A percentile compares a stretch with the other conserved stretches of the same genome.
Evolutionary conservation across 2,113 vertebrate species (phyloP).

Genomic region (Cyanoramphus novaezelandiae): DNA sequence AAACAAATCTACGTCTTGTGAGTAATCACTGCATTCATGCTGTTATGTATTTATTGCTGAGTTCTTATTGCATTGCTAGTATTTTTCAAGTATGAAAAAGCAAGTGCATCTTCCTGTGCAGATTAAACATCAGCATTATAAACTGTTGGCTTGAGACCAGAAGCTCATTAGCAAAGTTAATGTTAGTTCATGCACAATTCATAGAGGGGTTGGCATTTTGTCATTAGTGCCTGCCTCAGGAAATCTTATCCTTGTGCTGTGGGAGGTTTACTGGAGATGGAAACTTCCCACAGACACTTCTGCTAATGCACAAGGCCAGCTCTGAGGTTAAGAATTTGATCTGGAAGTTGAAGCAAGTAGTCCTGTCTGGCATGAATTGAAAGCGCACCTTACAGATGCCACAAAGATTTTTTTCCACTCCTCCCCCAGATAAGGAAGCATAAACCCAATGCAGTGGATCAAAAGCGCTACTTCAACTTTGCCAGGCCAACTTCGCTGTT

Average conservation of each 20-base stretch:
- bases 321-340: neutral
- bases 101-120: neutral
- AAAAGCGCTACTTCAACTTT: neutral
- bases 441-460: neutral
- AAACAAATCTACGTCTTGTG: neutral
- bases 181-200: neutral
- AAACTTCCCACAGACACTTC: neutral
- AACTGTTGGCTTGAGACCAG: neutral
- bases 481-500: accelerated
- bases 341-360: neutral
- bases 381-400: neutral
- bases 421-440: neutral
- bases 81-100: neutral
- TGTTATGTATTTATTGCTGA: neutral
- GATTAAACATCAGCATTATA: neutral
- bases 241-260: neutral
- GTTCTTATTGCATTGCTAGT: neutral
- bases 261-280: neutral
- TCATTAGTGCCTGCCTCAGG: neutral
- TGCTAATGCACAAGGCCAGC: neutral
- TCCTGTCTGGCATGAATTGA: neutral
- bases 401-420: neutral
- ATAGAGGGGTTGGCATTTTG: neutral
- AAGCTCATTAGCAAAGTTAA: neutral
- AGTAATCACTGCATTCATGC: neutral